Base-by-base conservation (phyloP, 2,888 invertebrate species). In the Ypsolopha sequella region DNA sequence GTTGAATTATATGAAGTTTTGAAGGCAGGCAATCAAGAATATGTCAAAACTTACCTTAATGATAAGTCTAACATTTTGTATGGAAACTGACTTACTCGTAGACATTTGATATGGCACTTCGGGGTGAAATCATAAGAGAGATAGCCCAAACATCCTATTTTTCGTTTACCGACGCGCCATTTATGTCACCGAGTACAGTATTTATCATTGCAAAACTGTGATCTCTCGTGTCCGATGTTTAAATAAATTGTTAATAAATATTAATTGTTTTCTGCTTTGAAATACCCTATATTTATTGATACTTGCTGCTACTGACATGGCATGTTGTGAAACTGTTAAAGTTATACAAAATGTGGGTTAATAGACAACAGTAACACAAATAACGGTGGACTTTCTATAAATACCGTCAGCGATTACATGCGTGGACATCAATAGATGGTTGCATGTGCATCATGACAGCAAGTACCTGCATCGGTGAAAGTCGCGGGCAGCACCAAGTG, bases 381-480 rank as follows among this genome's bases (percentile, higher is more conserved):
- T 41, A 9, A 13, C 41, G 41, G 11, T 13, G 8, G 14, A 41
- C 41, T 41, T 41, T 41, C 41, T 41, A 13, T 41, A 41, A 41
- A 41, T 14, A 14, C 14, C 14, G 41, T 41, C 41, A 41, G 13
- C 41, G 41, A 11, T 24, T 14, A 14, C 41, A 41, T 14, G 41
- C 41, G 41, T 41, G 41, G 41, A 8, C 14, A 14, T 41, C 41
- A 14, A 13, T 13, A 41, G 46, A 34, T 14, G 43, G 44, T 69
- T 73, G 74, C 71, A 68, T 76, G 65, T 74, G 73, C 66, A 74
- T 73, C 64, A 73, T 71, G 66, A 13, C 74, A 73, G 69, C 67
- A 63, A 62, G 70, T 72, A 69, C 67, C 60, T 68, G 70, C 63
- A 65, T 63, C 67, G 80, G 76, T 82, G 87, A 77, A 88, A 87